phyloP scores from a whole-genome alignment of 2,888 invertebrate genomes.

The Lithophane leautieri region DNA sequence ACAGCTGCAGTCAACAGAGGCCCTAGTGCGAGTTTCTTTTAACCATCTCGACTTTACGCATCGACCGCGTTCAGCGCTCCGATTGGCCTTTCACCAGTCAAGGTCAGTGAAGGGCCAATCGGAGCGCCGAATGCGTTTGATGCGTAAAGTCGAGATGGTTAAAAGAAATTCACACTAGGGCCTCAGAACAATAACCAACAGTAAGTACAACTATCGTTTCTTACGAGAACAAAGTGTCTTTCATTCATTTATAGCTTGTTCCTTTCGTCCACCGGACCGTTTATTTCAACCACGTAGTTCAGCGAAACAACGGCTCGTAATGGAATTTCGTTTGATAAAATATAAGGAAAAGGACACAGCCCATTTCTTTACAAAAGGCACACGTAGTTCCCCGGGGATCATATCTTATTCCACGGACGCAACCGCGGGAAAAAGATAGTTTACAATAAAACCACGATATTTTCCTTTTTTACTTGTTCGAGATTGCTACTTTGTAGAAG shows the following conservation, averaged over 20 bases:
- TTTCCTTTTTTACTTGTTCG: constrained; percentile 33
- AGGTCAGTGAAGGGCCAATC: too few species aligned
- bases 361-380: constrained; percentile 21
- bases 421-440: constrained; percentile 39
- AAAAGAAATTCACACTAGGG: too few species aligned
- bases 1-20: neutral
- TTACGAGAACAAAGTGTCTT: neutral
- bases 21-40: too few species aligned
- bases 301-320: constrained; percentile 45
- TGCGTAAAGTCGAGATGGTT: too few species aligned
- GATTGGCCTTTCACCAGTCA: too few species aligned
- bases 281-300: constrained; percentile 43
- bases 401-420: constrained; percentile 51
- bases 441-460: constrained; percentile 47
- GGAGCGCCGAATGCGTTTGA: too few species aligned
- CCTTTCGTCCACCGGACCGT: neutral
- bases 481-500: constrained; percentile 22
- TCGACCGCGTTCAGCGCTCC: too few species aligned
- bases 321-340: constrained; percentile 50
- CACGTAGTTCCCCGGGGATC: constrained; percentile 49
- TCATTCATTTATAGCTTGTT: neutral
- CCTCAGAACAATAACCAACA: neutral
- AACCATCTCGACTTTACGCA: too few species aligned
- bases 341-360: constrained; percentile 43
- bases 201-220: neutral